A percentile compares a stretch with the other conserved stretches of the same genome.
These are phyloP conservation scores for Amphiprion ocellaris DNA, from an alignment of 2,113 vertebrate genomes.

Conservation along the genomic window DNA sequence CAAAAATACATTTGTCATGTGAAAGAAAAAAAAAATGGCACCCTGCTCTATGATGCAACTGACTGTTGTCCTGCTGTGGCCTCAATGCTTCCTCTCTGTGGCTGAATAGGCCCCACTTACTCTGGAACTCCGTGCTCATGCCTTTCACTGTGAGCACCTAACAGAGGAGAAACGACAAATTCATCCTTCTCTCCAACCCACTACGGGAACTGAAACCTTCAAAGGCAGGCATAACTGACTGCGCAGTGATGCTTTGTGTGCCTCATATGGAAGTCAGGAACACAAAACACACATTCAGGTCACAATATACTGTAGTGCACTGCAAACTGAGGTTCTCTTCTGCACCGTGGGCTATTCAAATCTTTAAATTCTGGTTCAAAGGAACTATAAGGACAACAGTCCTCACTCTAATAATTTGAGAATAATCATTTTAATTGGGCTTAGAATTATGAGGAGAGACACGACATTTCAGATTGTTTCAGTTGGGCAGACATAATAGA, in stretches of 20 bases:
- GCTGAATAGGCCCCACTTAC: neutral
- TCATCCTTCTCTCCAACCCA: neutral
- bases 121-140: neutral
- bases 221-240: neutral
- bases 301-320: slow-evolving; percentile 1
- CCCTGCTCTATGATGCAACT: no score
- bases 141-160: slow-evolving; percentile 31
- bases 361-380: slow-evolving; percentile 13
- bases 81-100: neutral
- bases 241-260: neutral
- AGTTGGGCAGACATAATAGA: neutral
- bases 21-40: no score
- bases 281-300: slow-evolving; percentile 13
- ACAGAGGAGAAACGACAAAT: slow-evolving; percentile 26
- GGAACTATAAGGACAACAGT: neutral
- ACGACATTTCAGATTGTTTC: neutral
- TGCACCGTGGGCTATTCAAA: slow-evolving; percentile 16
- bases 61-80: neutral
- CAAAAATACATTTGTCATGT: no score
- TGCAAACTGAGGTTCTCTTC: slow-evolving; percentile 13
- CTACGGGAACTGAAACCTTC: slow-evolving; percentile 6
- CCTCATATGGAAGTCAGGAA: neutral
- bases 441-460: neutral
- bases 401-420: slow-evolving; percentile 20
- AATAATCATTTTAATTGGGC: slow-evolving; percentile 37